phyloP scores from a whole-genome alignment of 2,113 vertebrate genomes.

The Dasyprocta punctata region DNA sequence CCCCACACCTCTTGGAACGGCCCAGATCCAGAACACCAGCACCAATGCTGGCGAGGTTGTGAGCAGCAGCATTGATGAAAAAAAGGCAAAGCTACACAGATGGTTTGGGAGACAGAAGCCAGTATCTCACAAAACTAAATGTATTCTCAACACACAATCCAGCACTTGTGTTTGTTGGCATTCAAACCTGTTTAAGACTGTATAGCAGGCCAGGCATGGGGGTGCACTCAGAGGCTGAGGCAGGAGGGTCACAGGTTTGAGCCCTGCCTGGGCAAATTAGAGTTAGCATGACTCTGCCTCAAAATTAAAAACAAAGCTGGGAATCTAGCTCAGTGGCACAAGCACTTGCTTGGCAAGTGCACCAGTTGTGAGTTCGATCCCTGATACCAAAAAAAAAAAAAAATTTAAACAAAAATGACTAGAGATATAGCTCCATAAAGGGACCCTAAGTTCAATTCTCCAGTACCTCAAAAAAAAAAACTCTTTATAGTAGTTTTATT shows the following conservation, averaged over 20 bases:
- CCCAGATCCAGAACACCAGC: not conserved
- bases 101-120: not conserved
- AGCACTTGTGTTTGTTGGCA: not conserved
- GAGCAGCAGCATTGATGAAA: not conserved
- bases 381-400: too few species aligned
- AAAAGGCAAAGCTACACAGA: not conserved
- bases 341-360: too few species aligned
- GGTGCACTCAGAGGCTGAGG: not conserved
- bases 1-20: not conserved
- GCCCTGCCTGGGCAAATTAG: not conserved
- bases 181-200: not conserved
- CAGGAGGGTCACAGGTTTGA: not conserved
- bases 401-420: not conserved
- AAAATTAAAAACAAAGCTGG: not conserved
- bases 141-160: not conserved
- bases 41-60: not conserved
- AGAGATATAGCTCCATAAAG: not conserved
- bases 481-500: not conserved
- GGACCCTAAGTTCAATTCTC: not conserved
- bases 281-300: not conserved
- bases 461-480: not conserved
- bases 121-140: not conserved
- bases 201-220: not conserved
- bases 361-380: too few species aligned
- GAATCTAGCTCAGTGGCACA: too few species aligned